A percentile compares a stretch with the other conserved stretches of the same genome.
Conservation (phyloP, 2,113 vertebrate genomes). For the Melospiza melodia region DNA sequence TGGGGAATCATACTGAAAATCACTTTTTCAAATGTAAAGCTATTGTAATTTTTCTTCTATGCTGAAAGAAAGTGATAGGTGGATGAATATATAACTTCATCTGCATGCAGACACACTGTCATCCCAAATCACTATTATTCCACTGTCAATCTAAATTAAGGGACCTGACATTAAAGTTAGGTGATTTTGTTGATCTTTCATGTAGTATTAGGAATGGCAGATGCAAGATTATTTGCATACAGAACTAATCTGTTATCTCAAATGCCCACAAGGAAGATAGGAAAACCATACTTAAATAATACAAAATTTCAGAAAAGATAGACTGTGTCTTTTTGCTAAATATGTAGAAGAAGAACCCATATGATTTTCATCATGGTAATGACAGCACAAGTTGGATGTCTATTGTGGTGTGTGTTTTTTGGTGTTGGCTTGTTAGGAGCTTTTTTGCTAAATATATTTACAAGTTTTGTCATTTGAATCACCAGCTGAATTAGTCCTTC, state of each 20-base stretch:
- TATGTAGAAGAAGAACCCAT: not conserved
- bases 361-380: not conserved
- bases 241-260: not conserved
- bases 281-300: not conserved
- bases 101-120: not conserved
- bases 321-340: not conserved
- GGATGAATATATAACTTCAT: not conserved
- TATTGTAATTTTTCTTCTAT: not conserved
- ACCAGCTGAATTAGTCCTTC: not conserved
- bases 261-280: not conserved
- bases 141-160: constrained; percentile 5
- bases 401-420: not conserved
- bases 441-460: not conserved
- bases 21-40: not conserved
- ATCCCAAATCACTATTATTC: not conserved
- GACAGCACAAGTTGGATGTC: not conserved
- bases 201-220: not conserved
- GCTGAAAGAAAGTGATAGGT: not conserved
- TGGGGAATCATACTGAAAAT: not conserved
- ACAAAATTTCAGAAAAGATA: not conserved
- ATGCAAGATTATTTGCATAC: not conserved
- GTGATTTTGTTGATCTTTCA: not conserved
- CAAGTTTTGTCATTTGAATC: not conserved
- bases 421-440: not conserved
- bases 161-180: not conserved